Evolutionary conservation across 2,113 vertebrate species (phyloP).

Genomic region (Halcyon senegalensis): DNA sequence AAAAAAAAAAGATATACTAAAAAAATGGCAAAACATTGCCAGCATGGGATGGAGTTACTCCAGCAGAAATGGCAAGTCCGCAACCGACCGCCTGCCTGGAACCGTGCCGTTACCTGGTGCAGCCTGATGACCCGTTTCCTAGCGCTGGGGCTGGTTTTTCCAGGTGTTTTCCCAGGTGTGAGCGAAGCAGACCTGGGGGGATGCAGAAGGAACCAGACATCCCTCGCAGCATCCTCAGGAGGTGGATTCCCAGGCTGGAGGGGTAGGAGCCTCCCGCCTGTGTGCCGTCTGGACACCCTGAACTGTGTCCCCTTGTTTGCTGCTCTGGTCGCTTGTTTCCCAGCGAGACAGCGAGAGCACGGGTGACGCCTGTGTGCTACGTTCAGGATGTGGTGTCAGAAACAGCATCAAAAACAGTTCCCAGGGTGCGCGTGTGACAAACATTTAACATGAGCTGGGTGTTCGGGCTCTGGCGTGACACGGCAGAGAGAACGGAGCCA

Average conservation of each 20-base stretch:
- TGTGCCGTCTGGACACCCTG: neutral
- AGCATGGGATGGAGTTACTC: neutral
- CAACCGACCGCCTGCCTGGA: neutral
- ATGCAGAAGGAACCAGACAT: neutral
- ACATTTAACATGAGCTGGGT: neutral
- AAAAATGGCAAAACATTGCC: neutral
- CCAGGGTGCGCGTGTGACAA: neutral
- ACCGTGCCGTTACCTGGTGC: accelerated
- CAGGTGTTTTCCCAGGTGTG: neutral
- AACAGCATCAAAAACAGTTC: neutral
- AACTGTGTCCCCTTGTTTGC: accelerated
- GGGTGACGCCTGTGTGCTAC: neutral
- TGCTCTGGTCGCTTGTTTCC: neutral
- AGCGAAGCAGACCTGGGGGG: neutral
- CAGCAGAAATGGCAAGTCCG: neutral
- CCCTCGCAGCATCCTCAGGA: accelerated
- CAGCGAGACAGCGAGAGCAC: accelerated
- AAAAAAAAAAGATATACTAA: neutral
- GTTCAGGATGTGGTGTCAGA: neutral
- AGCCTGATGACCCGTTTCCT: neutral
- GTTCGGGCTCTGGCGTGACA: neutral
- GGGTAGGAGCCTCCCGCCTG: neutral
- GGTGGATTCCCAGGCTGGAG: neutral
- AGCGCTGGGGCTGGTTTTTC: neutral
- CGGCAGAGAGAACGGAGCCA: neutral